Evolutionary conservation across 64 coral and sea anemone genomes (phyloP), one percentile per base, ranked within the genome.

Genomic region (Porites australiensis): DNA sequence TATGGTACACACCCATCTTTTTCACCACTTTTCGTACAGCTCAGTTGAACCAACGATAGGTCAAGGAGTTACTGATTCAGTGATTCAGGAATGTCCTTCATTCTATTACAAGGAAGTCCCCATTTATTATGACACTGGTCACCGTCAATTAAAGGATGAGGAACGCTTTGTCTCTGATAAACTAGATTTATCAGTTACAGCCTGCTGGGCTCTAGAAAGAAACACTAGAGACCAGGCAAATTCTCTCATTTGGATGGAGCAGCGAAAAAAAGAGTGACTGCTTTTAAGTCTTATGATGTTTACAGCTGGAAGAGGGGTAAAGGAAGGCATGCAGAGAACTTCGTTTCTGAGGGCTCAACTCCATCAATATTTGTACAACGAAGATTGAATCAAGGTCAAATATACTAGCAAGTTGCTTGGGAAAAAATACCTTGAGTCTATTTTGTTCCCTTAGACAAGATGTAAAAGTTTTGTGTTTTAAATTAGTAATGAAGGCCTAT

Each of bases 241-340:
- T 77, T 72, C 68, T 60, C 78, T 82, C 49, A 54, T 91, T 23
- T 87, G 90, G 90, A 77, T 77, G 47, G 64, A 76, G 51, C 70
- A 86, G 65, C 79, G 82, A 76, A 82, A 86, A 93, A 93, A 74
- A 44, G 82, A 45, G 85, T 93, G 71, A 93, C 91, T 59, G 91
- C 83, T 52, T 87, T 61, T 93, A 93, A 88, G 76, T 93, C 88
- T 77, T 83, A 75, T 63, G 86, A 71, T 88, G 91, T 93, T 93
- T 83, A n/a, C 58, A 93, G 51, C 69, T 65, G 91, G 86, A 13
- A 79, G 8, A 93, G 83, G 86, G 83, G 68, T 15, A 87, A 87
- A 76, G 83, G 87, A 77, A 93, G 72, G 27, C 72, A 87, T 77
- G 83, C 86, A 58, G 86, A 93, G 62, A 83, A 88, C 82, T 84